A percentile compares a stretch with the other conserved stretches of the same genome.
Evolutionary conservation across 2,888 invertebrate species (phyloP).

Genomic region (Choristoneura rosaceana): DNA sequence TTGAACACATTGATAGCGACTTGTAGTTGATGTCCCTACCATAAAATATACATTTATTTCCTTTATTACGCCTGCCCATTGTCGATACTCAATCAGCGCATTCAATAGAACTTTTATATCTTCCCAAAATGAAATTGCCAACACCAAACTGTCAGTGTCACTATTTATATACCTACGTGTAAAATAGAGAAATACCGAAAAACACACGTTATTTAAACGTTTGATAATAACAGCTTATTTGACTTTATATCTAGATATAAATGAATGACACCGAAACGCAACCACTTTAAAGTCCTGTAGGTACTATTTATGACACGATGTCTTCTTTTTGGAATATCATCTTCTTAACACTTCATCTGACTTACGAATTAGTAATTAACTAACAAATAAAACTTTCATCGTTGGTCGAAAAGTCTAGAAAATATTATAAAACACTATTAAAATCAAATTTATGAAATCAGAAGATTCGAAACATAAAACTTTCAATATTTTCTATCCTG

Average conservation of each 20-base stretch:
- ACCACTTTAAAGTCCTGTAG: too few relatives aligned
- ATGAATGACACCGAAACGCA: too few relatives aligned
- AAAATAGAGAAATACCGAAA: not conserved
- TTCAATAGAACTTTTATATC: not conserved
- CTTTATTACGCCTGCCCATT: constrained; percentile 15
- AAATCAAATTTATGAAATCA: too few relatives aligned
- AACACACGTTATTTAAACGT: not conserved
- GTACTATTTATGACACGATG: too few relatives aligned
- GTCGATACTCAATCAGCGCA: not conserved
- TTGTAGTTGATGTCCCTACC: constrained; percentile 32
- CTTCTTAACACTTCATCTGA: too few relatives aligned
- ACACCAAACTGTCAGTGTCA: not conserved
- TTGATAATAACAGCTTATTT: not conserved
- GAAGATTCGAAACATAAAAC: too few relatives aligned
- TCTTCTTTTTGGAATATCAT: too few relatives aligned
- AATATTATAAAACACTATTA: too few relatives aligned
- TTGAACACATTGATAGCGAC: constrained; percentile 52
- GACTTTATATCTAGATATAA: too few relatives aligned
- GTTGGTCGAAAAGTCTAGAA: too few relatives aligned
- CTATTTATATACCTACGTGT: not conserved
- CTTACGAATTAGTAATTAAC: too few relatives aligned
- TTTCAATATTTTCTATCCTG: not conserved
- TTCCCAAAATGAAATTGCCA: constrained; percentile 2
- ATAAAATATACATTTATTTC: constrained; percentile 29
- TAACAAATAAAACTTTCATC: too few relatives aligned